These are phyloP conservation scores for Drosophila triauraria DNA, from an alignment of 1,140 invertebrate genomes.

Conservation along the genomic window DNA sequence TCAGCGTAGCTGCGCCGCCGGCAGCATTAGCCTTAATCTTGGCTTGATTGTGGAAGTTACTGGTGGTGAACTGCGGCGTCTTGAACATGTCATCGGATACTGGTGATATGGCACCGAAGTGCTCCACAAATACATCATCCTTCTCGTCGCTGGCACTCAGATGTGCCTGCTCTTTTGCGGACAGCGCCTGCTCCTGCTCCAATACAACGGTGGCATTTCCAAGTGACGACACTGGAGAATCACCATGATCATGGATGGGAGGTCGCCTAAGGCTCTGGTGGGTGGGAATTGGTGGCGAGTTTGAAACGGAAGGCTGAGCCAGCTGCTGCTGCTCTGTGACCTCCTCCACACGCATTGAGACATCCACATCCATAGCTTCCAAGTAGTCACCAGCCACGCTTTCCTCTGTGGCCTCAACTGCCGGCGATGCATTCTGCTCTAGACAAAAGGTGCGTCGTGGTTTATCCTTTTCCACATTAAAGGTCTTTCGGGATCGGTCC, in stretches of 20 bases:
- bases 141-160: conserved; percentile 73
- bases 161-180: conserved; percentile 74
- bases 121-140: conserved; percentile 71
- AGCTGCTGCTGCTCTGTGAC: neutral
- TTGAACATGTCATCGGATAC: conserved; percentile 69
- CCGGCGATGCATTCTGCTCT: conserved; percentile 31
- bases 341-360: conserved; percentile 31
- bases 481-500: conserved; percentile 15
- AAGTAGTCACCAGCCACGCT: conserved; percentile 18
- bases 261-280: conserved; percentile 34
- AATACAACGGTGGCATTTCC: conserved; percentile 46
- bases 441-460: conserved; percentile 45
- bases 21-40: conserved; percentile 23
- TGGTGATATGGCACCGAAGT: conserved; percentile 69
- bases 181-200: conserved; percentile 60
- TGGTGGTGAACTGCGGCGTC: conserved; percentile 55
- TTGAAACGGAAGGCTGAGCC: neutral
- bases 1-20: neutral
- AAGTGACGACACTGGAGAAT: neutral
- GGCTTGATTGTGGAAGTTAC: conserved; percentile 37
- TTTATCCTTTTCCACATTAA: conserved; percentile 4
- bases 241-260: conserved; percentile 40
- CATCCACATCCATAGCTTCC: conserved; percentile 72
- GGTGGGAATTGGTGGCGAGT: conserved; percentile 43
- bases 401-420: conserved; percentile 61